Percentiles rank a stretch among this genome's conserved stretches.
phyloP scores from a whole-genome alignment of 2,888 invertebrate species.

The Hypomecis atomaria region DNA sequence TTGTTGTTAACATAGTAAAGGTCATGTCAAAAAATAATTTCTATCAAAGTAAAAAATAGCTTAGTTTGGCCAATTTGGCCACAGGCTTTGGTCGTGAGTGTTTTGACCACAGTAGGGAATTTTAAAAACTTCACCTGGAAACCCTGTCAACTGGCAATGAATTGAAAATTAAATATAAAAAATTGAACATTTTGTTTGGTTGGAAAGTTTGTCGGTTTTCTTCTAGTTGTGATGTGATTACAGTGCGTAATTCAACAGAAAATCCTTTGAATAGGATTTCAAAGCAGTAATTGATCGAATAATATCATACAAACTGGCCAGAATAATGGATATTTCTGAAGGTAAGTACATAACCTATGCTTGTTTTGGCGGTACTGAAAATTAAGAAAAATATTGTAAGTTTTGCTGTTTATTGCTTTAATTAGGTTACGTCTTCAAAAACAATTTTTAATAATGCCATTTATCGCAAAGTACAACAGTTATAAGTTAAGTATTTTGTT shows the following conservation, averaged over 20 bases:
- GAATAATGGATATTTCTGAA: constrained; percentile 72
- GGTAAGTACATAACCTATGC: constrained; percentile 52
- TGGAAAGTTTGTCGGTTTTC: neutral
- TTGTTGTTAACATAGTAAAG: too few species aligned
- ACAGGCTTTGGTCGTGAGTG: too few species aligned
- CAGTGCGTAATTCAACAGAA: neutral
- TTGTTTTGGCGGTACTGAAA: constrained; percentile 44
- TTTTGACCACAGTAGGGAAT: neutral
- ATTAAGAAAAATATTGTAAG: neutral
- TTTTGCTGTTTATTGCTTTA: neutral
- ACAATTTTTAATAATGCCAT: neutral
- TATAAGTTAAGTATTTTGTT: neutral
- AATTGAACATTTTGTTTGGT: too few species aligned
- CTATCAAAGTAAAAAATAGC: too few species aligned
- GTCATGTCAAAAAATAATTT: too few species aligned
- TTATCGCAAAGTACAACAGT: neutral
- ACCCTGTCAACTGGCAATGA: neutral
- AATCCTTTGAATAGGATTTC: neutral
- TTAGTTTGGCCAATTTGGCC: too few species aligned
- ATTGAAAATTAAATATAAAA: neutral
- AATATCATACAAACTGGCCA: neutral
- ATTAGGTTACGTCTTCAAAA: neutral
- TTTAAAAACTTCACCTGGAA: neutral
- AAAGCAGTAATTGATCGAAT: neutral
- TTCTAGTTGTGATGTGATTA: neutral